phyloP scores from a whole-genome alignment of 2,888 invertebrate genomes.

The Gymnosoma rotundatum region DNA sequence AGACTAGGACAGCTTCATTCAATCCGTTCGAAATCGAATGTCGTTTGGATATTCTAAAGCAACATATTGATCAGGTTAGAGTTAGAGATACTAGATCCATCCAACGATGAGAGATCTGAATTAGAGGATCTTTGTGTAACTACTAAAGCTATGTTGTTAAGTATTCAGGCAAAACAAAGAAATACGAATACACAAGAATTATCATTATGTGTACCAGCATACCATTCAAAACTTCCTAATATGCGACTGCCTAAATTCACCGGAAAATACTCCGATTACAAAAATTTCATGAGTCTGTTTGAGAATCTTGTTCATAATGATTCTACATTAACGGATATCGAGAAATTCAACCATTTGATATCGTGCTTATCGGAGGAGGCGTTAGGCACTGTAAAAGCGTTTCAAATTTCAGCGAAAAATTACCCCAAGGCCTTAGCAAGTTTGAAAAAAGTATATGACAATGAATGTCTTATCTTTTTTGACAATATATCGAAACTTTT shows the following conservation, averaged over 20 bases:
- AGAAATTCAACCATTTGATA: constrained; percentile 56
- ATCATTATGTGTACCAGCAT: neutral
- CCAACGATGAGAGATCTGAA: neutral
- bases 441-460: neutral
- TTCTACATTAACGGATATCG: constrained; percentile 3
- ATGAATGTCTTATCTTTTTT: neutral
- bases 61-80: neutral
- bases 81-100: neutral
- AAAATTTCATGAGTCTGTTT: constrained; percentile 60
- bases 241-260: constrained; percentile 54
- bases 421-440: too few species aligned
- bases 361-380: constrained; percentile 42
- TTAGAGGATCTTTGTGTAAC: neutral
- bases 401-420: neutral
- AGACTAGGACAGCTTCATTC: neutral
- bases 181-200: neutral
- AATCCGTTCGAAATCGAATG: neutral
- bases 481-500: constrained; percentile 65
- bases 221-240: constrained; percentile 35
- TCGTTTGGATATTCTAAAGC: neutral
- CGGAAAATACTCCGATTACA: constrained; percentile 45
- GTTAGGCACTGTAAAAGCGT: constrained; percentile 16
- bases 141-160: constrained; percentile 5
- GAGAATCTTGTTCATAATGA: constrained; percentile 51
- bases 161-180: constrained; percentile 1